Evolutionary conservation across 2,888 invertebrate species (phyloP), one percentile per base, ranked within the genome.

Genomic region (Capitulum mitella): DNA sequence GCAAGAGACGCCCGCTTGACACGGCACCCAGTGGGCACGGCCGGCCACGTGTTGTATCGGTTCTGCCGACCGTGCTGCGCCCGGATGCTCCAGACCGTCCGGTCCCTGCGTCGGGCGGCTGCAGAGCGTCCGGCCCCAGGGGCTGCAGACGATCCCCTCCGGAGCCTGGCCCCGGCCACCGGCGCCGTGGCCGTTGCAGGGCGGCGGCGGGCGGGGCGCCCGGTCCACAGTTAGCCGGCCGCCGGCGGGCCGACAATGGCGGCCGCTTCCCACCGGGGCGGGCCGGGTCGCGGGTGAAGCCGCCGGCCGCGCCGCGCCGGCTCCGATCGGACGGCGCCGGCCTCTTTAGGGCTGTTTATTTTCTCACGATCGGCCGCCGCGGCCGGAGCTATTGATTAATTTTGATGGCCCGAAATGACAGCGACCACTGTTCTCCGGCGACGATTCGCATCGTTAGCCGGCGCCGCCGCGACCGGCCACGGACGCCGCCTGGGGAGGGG

Each of bases 331-430:
- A 16, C 70, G 40, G 16, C 19, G 32, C 19, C 32, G 64, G 34
- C 64, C 64, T 64, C 64, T 34, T 64, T 64, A 64, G 64, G 19
- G 19, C 64, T 64, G 64, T 34, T 29, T 70, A 26, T 10, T 26
- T 34, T 70, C 70, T 40, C 70, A 70, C 40, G 70, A 70, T 40
- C 37, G 22, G 22, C 70, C 40, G 40, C 26, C 12, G 37, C 14
- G 37, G 70, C 40, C 58, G 40, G 40, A n/a, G 22, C 37, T 12
- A 37, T 37, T 70, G 70, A 70, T 70, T 70, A 70, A 70, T 70
- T 70, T n/a, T 37, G 70, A 70, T 70, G 70, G 40, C 14, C 10
- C 8, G 3, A 70, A 70, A 70, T 70, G 70, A 40, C 70, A 26
- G 70, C 1, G 70, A 70, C 70, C 14, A 12, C 70, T 70, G 70